These are phyloP conservation scores for Periplaneta americana DNA, from an alignment of 1,140 invertebrate genomes.

Conservation along the genomic window DNA sequence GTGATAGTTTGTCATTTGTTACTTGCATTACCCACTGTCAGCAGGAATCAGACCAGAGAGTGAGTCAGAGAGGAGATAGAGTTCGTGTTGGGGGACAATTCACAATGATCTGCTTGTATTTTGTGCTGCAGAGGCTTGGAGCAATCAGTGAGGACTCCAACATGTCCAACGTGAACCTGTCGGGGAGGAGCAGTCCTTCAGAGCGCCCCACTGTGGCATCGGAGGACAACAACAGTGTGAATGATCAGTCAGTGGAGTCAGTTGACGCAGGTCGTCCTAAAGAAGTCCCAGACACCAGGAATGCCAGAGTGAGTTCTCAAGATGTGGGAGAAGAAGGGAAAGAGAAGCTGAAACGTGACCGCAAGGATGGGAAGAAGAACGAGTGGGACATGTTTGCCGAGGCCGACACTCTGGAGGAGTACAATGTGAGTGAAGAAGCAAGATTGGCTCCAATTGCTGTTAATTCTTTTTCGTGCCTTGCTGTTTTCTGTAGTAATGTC, in stretches of 20 bases:
- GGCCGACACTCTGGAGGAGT: slow-evolving; percentile 76
- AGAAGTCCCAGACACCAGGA: slow-evolving; percentile 27
- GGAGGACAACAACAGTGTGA: background rate
- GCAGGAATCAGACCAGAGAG: too few relatives aligned
- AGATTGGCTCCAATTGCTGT: too few relatives aligned
- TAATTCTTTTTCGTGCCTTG: background rate
- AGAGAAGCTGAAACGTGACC: slow-evolving; percentile 31
- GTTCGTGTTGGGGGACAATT: too few relatives aligned
- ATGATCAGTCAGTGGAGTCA: background rate
- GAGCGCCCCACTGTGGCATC: slow-evolving; percentile 23
- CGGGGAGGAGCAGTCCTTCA: slow-evolving; percentile 13
- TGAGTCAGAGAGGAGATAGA: too few relatives aligned
- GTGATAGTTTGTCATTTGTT: too few relatives aligned
- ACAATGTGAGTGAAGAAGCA: slow-evolving; percentile 84
- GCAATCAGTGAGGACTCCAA: slow-evolving; percentile 57
- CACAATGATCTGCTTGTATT: slow-evolving; percentile 13
- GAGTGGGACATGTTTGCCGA: slow-evolving; percentile 87
- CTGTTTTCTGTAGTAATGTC: background rate
- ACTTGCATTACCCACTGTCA: too few relatives aligned
- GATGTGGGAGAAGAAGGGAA: slow-evolving; percentile 32
- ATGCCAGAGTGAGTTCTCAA: slow-evolving; percentile 33
- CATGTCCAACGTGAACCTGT: slow-evolving; percentile 33
- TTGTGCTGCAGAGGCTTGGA: slow-evolving; percentile 46
- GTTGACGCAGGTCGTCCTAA: background rate
- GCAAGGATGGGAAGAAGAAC: slow-evolving; percentile 42